Evolutionary conservation across 2,797 vertebrate species (phyloP), one percentile per base, ranked within the genome.

Genomic region (Bryconaethiops microstoma): DNA sequence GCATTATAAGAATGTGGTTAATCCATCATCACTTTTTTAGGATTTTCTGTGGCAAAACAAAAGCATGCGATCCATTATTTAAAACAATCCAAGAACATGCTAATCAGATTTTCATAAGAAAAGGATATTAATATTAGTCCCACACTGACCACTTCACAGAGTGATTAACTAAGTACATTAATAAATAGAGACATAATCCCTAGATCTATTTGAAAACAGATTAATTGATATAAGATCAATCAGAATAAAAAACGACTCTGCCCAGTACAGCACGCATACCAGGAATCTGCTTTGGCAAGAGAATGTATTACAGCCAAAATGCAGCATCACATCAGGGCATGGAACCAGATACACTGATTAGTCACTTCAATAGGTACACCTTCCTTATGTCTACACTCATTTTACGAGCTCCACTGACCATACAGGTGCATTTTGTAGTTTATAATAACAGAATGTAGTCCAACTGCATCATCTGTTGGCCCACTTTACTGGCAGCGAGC

Each of bases 101-200:
- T 35, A 19, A 72, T 73, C 25, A 52, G 23, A 71, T 29, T 29
- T 52, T 13, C 16, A 54, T 29, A 3, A 70, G 21, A 70, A 25
- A 50, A 14, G 35, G 13, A 45, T 25, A 25, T 50, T 52, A 52
- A 25, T 70, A 52, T 29, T 71, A 68, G 21, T 45, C 50, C 23
- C 68, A 71, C n/a, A 29, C 50, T 71, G 68, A 52, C 62, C 29
- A 64, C 29, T 64, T 35, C 14, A 39, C 62, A 64, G 29, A 7
- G 16, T 19, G 17, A 64, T 64, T 64, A 64, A 39, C 29, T 17
- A 39, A 39, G 29, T 39, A 35, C 68, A 25, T 54, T 48, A 69
- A 23, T 69, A 69, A 69, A 69, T 23, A 29, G 23, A 71, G 68
- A 71, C 16, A 29, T 71, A 71, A 71, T 52, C 68, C 23, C 48